Conservation (phyloP, 2,888 invertebrate genomes). For the Aphidoletes aphidimyza region DNA sequence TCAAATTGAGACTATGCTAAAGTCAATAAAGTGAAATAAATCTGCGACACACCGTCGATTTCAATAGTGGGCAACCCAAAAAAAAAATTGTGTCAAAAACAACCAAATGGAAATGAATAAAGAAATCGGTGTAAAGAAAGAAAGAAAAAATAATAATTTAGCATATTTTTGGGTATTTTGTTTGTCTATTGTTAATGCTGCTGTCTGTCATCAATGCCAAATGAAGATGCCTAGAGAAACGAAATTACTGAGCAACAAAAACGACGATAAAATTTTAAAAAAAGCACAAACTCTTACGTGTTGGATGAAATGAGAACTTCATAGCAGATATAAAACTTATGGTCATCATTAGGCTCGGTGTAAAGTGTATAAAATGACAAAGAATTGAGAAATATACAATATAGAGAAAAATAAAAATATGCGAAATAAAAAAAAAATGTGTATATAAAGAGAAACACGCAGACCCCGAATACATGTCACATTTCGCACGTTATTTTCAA, state of each 20-base stretch:
- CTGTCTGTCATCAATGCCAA: background rate
- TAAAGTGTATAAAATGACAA: conserved; percentile 44
- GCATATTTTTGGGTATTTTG: background rate
- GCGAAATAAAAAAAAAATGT: background rate
- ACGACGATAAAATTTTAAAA: too few species aligned
- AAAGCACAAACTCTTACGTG: conserved; percentile 14
- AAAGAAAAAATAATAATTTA: background rate
- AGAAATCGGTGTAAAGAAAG: background rate
- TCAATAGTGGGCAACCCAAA: background rate
- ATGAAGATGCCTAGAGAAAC: background rate
- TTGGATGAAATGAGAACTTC: background rate
- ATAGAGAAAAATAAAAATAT: background rate
- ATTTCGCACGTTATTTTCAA: conserved; percentile 31
- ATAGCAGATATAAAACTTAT: conserved; percentile 30
- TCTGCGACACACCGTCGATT: background rate
- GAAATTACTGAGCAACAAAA: background rate
- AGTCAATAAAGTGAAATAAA: background rate
- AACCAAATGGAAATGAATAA: background rate
- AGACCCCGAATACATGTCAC: conserved; percentile 32
- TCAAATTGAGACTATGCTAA: background rate
- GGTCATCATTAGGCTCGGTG: conserved; percentile 23
- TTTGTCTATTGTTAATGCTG: conserved; percentile 17
- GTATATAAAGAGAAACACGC: background rate
- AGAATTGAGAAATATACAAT: background rate
- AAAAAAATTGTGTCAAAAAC: conserved; percentile 11